Evolutionary conservation across 2,797 vertebrate genomes (phyloP).

Genomic region (Pangasius mekongensis): DNA sequence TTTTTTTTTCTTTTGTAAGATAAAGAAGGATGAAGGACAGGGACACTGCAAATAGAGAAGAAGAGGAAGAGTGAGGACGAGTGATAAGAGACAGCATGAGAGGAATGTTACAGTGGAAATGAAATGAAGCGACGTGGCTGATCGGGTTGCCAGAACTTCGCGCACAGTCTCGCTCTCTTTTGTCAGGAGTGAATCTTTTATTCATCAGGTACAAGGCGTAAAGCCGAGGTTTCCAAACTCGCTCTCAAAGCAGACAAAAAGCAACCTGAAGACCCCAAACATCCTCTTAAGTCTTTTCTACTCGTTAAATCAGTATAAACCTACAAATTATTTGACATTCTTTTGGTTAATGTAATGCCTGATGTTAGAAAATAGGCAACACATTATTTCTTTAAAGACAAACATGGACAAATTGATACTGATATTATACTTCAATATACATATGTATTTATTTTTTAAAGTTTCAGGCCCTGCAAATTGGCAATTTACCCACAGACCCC

Average conservation of each 20-base stretch:
- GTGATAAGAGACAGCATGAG: slow-evolving; percentile 35
- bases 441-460: background rate
- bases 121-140: slow-evolving; percentile 2
- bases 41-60: background rate
- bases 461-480: background rate
- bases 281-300: background rate
- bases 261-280: background rate
- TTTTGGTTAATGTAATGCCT: background rate
- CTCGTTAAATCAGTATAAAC: background rate
- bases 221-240: background rate
- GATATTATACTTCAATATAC: background rate
- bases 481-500: background rate
- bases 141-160: slow-evolving; percentile 11
- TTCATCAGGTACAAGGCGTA: background rate
- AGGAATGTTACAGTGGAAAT: background rate
- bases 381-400: background rate
- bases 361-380: background rate
- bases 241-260: background rate
- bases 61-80: slow-evolving; percentile 23
- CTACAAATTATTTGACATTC: background rate
- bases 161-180: background rate
- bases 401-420: background rate
- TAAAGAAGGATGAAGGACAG: slow-evolving; percentile 27
- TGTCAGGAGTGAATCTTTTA: background rate
- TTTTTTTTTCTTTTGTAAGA: background rate